Base-by-base conservation (phyloP, 2,888 invertebrate species). In the Drosophila prostipennis region DNA sequence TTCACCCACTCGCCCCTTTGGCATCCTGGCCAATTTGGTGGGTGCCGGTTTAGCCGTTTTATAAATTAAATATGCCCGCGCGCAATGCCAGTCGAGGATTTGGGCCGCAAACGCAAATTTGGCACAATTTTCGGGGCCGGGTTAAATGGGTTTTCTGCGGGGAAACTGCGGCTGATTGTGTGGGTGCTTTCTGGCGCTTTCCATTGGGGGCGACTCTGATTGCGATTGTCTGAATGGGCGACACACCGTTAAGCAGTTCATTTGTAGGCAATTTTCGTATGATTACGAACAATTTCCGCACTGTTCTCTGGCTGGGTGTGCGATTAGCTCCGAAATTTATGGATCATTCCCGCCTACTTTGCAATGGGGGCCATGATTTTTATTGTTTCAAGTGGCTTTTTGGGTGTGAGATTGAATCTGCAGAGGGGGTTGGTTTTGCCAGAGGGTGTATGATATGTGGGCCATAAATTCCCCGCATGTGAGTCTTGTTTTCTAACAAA, bases 201-300 rank as follows among this genome's bases (percentile, higher is more conserved):
- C 26, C 14, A 11, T 19, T 3, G 26, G 13, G 32, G 46, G 36
- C n/a, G 19, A 37, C 37, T 36, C 52, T 40, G 59, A 45, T 55
- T 49, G 71, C 53, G 19, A 56, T 67, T 56, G 39, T 45, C 34
- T 43, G 65, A 79, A 81, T 79, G 87, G 42, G 80, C 81, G 85
- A 89, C 85, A 85, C 89, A 53, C 85, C 82, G 80, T 89, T 89
- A 89, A 85, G 82, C 85, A 85, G 85, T 81, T 88, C 85, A 85
- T 85, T 85, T 85, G 85, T 89, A 89, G 85, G 85, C 85, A 79
- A 79, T 87, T 89, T 89, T 81, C 81, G 89, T 85, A 70, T 69
- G 78, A 88, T 80, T 79, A 70, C 79, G 80, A 78, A 77, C 77
- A 69, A 80, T 84, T 83, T 77, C 55, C 70, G 68, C 61, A 69